A percentile compares a stretch with the other conserved stretches of the same genome.
Evolutionary conservation across 2,888 invertebrate species (phyloP).

Genomic region (Machimus atricapillus): DNA sequence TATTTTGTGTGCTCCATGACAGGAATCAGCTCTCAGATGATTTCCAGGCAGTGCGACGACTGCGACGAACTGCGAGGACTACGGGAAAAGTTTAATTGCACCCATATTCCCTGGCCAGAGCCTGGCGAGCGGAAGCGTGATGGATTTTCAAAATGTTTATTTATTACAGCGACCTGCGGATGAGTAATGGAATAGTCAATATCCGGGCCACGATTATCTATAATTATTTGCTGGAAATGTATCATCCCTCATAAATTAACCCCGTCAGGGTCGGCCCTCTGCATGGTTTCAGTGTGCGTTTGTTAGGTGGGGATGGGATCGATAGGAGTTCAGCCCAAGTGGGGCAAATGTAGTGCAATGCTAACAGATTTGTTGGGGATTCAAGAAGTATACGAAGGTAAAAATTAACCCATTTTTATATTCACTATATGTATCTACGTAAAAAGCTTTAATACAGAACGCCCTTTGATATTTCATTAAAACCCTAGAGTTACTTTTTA

Average conservation of each 20-base stretch:
- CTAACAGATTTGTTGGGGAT: background rate
- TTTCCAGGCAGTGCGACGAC: background rate
- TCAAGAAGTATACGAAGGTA: background rate
- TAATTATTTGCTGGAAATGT: constrained; percentile 8
- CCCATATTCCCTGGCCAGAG: background rate
- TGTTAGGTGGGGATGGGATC: background rate
- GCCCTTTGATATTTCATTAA: too few species aligned
- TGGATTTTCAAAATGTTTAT: constrained; percentile 20
- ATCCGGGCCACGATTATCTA: constrained; percentile 28
- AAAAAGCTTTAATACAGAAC: background rate
- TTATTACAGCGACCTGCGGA: constrained; percentile 3
- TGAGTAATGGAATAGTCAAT: constrained; percentile 32
- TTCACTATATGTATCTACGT: background rate
- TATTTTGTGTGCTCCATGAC: background rate
- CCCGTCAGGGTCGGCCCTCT: background rate
- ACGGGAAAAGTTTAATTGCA: background rate
- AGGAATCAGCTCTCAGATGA: background rate
- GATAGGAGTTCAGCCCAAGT: background rate
- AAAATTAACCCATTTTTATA: background rate
- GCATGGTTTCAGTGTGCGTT: background rate
- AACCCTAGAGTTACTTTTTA: too few species aligned
- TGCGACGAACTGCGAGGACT: background rate
- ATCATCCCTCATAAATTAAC: constrained; percentile 29
- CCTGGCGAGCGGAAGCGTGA: background rate
- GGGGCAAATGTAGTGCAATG: background rate